These are phyloP conservation scores for Drosophila littoralis DNA, from an alignment of 1,140 invertebrate genomes.

Conservation along the genomic window DNA sequence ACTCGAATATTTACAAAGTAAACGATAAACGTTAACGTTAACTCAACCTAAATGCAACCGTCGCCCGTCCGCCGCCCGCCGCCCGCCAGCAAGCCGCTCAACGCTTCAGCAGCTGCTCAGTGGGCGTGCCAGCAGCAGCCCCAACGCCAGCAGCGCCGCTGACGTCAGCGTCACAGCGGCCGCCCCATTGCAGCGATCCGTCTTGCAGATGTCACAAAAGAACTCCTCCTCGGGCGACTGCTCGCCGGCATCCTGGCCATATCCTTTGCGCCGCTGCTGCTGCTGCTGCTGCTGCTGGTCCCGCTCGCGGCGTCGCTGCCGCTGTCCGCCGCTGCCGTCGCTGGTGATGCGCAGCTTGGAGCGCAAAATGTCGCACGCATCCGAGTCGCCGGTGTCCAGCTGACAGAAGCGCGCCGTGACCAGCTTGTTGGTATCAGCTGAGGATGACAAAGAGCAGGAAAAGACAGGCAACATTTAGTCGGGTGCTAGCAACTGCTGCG, in stretches of 20 bases:
- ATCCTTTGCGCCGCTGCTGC: slow-evolving; percentile 52
- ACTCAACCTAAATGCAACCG: slow-evolving; percentile 78
- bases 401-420: slow-evolving; percentile 80
- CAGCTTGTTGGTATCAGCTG: slow-evolving; percentile 62
- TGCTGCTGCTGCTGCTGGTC: slow-evolving; percentile 46
- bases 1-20: slow-evolving; percentile 81
- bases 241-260: slow-evolving; percentile 52
- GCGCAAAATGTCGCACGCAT: slow-evolving; percentile 73
- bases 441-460: background rate
- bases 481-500: too few relatives aligned
- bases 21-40: slow-evolving; percentile 64
- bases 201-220: slow-evolving; percentile 73
- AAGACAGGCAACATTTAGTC: background rate
- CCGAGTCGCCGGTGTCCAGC: slow-evolving; percentile 77
- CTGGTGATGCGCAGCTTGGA: slow-evolving; percentile 56
- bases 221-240: slow-evolving; percentile 53
- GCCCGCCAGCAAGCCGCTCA: background rate
- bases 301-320: slow-evolving; percentile 32
- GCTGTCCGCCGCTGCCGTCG: slow-evolving; percentile 21
- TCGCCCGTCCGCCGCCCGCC: slow-evolving; percentile 20
- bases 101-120: slow-evolving; percentile 50
- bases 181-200: slow-evolving; percentile 72
- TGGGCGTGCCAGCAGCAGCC: slow-evolving; percentile 2
- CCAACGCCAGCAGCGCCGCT: slow-evolving; percentile 3
- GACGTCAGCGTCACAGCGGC: slow-evolving; percentile 56